Base-by-base conservation (phyloP, 2,888 invertebrate species). In the Amblyteles armatorius region DNA sequence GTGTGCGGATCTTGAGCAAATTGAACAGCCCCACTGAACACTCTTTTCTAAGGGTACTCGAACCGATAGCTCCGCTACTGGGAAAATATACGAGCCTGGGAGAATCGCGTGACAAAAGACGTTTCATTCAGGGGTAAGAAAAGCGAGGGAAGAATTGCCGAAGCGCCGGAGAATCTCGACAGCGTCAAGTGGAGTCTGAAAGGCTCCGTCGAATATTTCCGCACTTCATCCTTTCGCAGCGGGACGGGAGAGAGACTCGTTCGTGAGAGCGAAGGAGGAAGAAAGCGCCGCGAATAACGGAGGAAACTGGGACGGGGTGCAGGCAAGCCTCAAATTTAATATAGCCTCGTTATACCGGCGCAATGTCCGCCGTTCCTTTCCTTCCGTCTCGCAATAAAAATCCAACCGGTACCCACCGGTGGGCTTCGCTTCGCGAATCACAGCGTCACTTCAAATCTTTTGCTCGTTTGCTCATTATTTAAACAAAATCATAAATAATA, bases 311-410 rank as follows among this genome's bases (percentile, higher is more conserved):
- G 13, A 40, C 67, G 48, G 69, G 79, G 63, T 36, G 60, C 68
- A 26, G 65, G 69, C 50, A 82, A 60, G 55, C 82, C 74, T 36
- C 71, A 74, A 73, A 85, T 86, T 83, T 82, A 85, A 85, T 86
- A 86, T 79, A 67, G 71, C 82, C 82, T 84, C 79, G 84, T 84
- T 85, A 83, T 85, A 55, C 68, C 44, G 22, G 77, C 63, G 76
- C 55, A 86, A 68, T 67, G 76, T 79, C 65, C 52, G 22, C 57
- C 40, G 48, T 33, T 36, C 52, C 52, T 71, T 16, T 63, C 33
- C 72, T 68, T 71, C 52, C 44, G 79, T 65, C 29, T 26, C 50
- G 84, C 72, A 82, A 85, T 82, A 85, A 85, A 85, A 85, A 72
- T 82, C 71, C 71, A 33, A 48, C 57, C 29, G 40, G 44, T 26